Base-by-base conservation (phyloP, 2,113 vertebrate genomes). In the Dendropsophus ebraccatus region DNA sequence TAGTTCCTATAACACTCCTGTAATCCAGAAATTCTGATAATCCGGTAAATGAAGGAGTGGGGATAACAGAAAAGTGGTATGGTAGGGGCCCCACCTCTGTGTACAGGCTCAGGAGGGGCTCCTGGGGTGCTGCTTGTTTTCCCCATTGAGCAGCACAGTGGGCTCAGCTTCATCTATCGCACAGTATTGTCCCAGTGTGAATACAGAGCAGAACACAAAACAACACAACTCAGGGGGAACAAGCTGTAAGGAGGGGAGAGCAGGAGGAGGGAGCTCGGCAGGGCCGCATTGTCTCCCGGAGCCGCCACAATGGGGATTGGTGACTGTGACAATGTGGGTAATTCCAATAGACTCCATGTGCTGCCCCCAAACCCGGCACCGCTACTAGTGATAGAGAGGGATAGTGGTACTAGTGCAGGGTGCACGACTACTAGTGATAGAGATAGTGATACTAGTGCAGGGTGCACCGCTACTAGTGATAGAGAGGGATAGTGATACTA, bases 241-340 rank as follows among this genome's bases (percentile, higher is more conserved):
- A 16, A 10, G 3, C 10, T 17, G 1, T 19, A 28, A 78, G 41
- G 1, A n/a, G 21, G 1, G n/a, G 2, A 2, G 2, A 47, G 41
- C 4, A 5, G 1, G 19, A 4, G 19, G 37, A 25, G 50, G 23
- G 58, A 67, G 49, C 25, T 70, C 35, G 52, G 28, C 37, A 23
- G 28, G 52, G 21, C 2, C 6, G 11, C 12, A 25, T 70, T 82
- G 62, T 82, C 25, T 16, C 30, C 65, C 19, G 81, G 81, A 70
- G 81, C 45, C 16, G 17, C 10, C 47, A 82, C 65, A 82, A 82
- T 52, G 45, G 28, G n/a, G 56, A 54, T 70, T 82, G 32, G 62
- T 83, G 67, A 25, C 56, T 30, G 81, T 35, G 69, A 82, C 65
- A 72, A 82, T 82, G 67, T 73, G 50, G 25, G 80, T 81, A 45